A percentile compares a stretch with the other conserved stretches of the same genome.
Evolutionary conservation across 1,140 invertebrate genomes (phyloP).

Genomic region (Caenorhabditis elegans): DNA sequence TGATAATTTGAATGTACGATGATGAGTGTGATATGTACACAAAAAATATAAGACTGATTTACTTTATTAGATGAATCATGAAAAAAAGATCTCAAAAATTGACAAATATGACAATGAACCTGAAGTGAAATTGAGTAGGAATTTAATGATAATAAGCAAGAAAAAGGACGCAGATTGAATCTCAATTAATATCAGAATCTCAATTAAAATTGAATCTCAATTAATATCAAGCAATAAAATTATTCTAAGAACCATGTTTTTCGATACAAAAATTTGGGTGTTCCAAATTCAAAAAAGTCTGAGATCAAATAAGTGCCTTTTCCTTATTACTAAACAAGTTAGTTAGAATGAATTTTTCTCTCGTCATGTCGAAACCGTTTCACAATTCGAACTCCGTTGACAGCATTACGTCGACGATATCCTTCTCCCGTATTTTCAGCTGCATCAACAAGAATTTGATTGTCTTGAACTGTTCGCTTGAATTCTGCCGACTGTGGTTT

Average conservation of each 20-base stretch:
- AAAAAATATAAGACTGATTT: not conserved
- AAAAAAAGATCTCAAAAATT: not conserved
- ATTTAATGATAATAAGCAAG: too few relatives aligned
- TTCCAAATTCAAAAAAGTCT: too few relatives aligned
- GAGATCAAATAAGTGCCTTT: too few relatives aligned
- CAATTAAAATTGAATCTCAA: too few relatives aligned
- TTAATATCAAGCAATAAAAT: too few relatives aligned
- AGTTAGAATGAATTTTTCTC: slow-evolving; percentile 1
- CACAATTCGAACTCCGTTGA: slow-evolving; percentile 10
- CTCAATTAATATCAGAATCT: too few relatives aligned
- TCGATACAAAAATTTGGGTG: too few relatives aligned
- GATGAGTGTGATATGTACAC: too few relatives aligned
- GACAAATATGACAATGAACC: slow-evolving; percentile 19
- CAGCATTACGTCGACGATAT: not conserved
- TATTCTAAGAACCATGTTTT: not conserved
- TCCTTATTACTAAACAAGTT: too few relatives aligned
- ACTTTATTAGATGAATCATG: not conserved
- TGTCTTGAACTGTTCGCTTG: not conserved
- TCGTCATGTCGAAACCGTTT: not conserved
- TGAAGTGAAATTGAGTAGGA: slow-evolving; percentile 18
- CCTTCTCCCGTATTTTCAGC: not conserved
- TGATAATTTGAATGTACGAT: too few relatives aligned
- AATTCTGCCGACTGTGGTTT: not conserved
- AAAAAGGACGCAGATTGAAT: too few relatives aligned
- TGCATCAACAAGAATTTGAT: not conserved